These are phyloP conservation scores for Phrynocephalus forsythii DNA, from an alignment of 2,797 vertebrate genomes.

Conservation along the genomic window DNA sequence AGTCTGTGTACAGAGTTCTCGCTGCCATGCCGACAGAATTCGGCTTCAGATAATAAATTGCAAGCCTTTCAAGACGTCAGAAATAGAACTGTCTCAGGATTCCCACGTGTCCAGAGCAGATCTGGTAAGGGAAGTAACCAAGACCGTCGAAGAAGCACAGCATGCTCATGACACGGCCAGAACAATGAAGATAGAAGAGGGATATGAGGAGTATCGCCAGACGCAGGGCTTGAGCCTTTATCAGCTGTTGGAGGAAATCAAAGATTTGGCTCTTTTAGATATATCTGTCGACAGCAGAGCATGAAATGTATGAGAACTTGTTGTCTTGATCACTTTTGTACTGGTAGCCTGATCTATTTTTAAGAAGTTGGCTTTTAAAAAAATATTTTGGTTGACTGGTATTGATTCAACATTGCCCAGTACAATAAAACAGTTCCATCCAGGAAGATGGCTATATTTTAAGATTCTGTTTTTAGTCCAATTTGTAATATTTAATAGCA, in stretches of 20 bases:
- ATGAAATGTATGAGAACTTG: conserved; percentile 34
- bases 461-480: not conserved
- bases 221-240: conserved; percentile 88
- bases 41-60: conserved; percentile 86
- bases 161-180: conserved; percentile 75
- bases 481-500: not conserved
- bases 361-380: not conserved
- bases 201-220: conserved; percentile 87
- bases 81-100: conserved; percentile 28
- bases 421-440: not conserved
- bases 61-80: conserved; percentile 56
- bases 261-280: conserved; percentile 88
- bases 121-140: conserved; percentile 88
- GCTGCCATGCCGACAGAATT: conserved; percentile 85
- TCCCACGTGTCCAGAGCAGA: conserved; percentile 48
- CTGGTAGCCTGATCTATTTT: not conserved
- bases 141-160: conserved; percentile 84
- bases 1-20: conserved; percentile 82
- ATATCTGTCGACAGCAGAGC: conserved; percentile 58
- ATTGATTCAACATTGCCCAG: conserved; percentile 21
- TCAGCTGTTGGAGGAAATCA: conserved; percentile 89
- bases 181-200: conserved; percentile 73
- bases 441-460: not conserved
- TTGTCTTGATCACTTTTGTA: conserved; percentile 53
- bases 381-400: conserved; percentile 32